phyloP scores from a whole-genome alignment of 1,140 invertebrate species.

The Drosophila sucinea region DNA sequence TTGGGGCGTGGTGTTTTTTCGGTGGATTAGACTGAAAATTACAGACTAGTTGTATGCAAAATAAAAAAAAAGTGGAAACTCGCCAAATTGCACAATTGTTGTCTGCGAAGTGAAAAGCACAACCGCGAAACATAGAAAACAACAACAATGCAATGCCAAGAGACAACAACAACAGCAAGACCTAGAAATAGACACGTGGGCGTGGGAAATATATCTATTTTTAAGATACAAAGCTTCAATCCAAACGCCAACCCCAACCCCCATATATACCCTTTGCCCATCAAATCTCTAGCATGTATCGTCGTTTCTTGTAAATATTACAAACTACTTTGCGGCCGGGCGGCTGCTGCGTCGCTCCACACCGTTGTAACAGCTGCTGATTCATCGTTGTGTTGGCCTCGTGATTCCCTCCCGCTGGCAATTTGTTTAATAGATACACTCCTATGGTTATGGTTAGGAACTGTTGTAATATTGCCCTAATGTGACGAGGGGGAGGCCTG shows the following conservation, averaged over 20 bases:
- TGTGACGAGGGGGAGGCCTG: constrained; percentile 30
- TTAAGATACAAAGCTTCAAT: constrained; percentile 36
- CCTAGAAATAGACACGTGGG: constrained; percentile 80
- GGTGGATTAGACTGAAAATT: constrained; percentile 29
- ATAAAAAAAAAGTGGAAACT: constrained; percentile 62
- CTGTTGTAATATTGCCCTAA: constrained; percentile 51
- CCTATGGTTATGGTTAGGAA: constrained; percentile 28
- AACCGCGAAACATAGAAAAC: constrained; percentile 27
- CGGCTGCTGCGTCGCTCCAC: constrained; percentile 29
- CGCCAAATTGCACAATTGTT: constrained; percentile 74
- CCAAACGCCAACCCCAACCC: constrained; percentile 7
- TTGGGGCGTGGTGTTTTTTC: constrained; percentile 1
- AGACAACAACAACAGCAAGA: constrained; percentile 52
- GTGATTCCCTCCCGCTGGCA: constrained; percentile 38
- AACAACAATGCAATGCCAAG: constrained; percentile 53
- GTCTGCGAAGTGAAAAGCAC: constrained; percentile 17
- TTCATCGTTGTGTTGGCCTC: constrained; percentile 18
- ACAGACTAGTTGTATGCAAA: constrained; percentile 16
- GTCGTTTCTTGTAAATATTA: constrained; percentile 60
- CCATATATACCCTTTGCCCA: constrained; percentile 8
- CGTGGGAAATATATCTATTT: constrained; percentile 76
- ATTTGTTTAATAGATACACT: constrained; percentile 30
- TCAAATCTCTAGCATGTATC: constrained; percentile 30
- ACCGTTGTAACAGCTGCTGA: constrained; percentile 30
- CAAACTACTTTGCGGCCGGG: constrained; percentile 35